Percentiles rank a stretch among this genome's conserved stretches.
Conservation (phyloP, 2,797 vertebrate genomes). For the Halcyon badia region DNA sequence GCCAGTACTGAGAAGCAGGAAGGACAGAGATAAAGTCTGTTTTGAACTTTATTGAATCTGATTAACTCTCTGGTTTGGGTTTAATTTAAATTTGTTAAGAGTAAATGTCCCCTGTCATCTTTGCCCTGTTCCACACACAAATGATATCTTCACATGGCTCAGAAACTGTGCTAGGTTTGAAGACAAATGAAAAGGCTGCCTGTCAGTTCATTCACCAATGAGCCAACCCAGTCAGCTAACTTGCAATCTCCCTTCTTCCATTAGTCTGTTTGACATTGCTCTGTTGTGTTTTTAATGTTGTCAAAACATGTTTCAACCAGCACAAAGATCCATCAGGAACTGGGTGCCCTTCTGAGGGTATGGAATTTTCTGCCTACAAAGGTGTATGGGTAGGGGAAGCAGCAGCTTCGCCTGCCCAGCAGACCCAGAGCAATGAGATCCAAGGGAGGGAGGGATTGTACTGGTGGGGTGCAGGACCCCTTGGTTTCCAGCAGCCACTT, state of each 20-base stretch:
- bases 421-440: neutral
- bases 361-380: neutral
- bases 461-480: neutral
- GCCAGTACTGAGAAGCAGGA: neutral
- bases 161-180: neutral
- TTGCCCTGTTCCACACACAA: neutral
- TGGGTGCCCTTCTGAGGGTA: neutral
- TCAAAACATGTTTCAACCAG: accelerated
- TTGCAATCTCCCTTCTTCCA: neutral
- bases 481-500: neutral
- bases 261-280: neutral
- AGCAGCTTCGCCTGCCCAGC: neutral
- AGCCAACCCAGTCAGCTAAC: neutral
- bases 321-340: neutral
- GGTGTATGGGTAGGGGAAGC: accelerated
- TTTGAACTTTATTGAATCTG: constrained; percentile 1
- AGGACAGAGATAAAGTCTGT: neutral
- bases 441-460: neutral
- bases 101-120: neutral
- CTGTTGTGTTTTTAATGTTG: neutral
- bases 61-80: constrained; percentile 6
- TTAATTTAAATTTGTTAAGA: constrained; percentile 27
- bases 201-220: neutral
- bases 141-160: neutral
- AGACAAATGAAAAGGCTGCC: neutral